Percentiles rank a stretch among this genome's conserved stretches.
phyloP scores from a whole-genome alignment of 2,797 vertebrate genomes.

The Momotus momota region DNA sequence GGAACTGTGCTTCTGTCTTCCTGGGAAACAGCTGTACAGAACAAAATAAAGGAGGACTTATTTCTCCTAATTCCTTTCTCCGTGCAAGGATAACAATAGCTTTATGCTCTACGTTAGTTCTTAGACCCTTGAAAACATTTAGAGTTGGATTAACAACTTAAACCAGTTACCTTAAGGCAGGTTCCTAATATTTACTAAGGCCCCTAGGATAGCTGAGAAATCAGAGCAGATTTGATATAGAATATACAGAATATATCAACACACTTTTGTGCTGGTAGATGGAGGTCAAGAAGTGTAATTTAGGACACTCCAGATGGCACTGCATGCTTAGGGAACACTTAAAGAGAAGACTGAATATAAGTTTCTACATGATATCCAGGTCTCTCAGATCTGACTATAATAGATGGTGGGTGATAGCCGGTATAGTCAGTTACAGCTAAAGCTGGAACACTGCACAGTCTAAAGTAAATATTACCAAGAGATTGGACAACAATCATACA shows the following conservation, averaged over 20 bases:
- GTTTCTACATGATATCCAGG: not conserved
- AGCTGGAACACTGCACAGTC: not conserved
- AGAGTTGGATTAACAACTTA: not conserved
- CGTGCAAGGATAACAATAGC: not conserved
- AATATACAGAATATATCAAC: not conserved
- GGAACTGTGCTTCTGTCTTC: not conserved
- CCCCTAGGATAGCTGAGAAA: not conserved
- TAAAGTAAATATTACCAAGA: not conserved
- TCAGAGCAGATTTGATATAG: not conserved
- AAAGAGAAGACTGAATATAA: not conserved
- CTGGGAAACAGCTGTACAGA: not conserved
- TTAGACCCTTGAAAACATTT: not conserved
- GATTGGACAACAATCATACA: not conserved
- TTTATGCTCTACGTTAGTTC: not conserved
- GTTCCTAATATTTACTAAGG: not conserved
- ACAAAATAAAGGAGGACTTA: not conserved
- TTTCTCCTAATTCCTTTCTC: not conserved
- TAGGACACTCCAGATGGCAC: not conserved
- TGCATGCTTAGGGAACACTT: not conserved
- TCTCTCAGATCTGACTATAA: not conserved
- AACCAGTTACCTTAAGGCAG: not conserved
- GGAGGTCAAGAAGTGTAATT: not conserved
- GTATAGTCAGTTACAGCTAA: not conserved
- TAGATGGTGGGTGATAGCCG: not conserved
- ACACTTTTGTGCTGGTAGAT: not conserved